Evolutionary conservation across 2,113 vertebrate genomes (phyloP).

Genomic region (Malaclemys terrapin): DNA sequence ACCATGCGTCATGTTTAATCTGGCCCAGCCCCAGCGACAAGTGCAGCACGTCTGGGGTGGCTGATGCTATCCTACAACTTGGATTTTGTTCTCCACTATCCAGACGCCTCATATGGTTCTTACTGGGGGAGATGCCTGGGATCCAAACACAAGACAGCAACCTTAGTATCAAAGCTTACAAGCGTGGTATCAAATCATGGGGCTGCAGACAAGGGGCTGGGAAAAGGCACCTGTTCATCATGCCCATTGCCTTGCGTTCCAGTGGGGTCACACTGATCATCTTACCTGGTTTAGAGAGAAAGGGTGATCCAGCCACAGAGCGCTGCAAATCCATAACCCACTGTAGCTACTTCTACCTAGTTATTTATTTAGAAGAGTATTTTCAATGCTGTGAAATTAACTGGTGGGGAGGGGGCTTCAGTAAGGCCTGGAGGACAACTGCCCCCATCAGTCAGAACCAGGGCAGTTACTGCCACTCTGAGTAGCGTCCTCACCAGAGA

Average conservation of each 20-base stretch:
- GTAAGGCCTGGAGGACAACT: not conserved
- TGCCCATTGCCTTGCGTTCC: not conserved
- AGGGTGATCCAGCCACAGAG: not conserved
- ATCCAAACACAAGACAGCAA: not conserved
- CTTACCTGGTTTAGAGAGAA: not conserved
- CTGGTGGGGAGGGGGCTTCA: not conserved
- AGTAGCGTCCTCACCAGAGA: not conserved
- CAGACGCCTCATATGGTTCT: not conserved
- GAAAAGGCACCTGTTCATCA: not conserved
- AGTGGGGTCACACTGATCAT: not conserved
- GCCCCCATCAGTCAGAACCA: not conserved
- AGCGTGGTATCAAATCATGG: not conserved
- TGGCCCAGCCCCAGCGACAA: not conserved
- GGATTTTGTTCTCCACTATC: not conserved
- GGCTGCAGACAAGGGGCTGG: not conserved
- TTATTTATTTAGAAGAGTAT: not conserved
- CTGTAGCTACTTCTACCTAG: not conserved
- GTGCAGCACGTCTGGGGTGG: no score
- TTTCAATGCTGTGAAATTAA: not conserved
- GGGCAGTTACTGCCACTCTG: not conserved
- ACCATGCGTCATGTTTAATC: not conserved
- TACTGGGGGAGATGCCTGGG: not conserved
- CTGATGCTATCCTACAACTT: no score
- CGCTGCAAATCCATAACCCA: not conserved
- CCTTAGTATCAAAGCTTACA: not conserved